Base-by-base conservation (phyloP, 2,797 vertebrate species). In the Pseudochaenichthys georgianus region DNA sequence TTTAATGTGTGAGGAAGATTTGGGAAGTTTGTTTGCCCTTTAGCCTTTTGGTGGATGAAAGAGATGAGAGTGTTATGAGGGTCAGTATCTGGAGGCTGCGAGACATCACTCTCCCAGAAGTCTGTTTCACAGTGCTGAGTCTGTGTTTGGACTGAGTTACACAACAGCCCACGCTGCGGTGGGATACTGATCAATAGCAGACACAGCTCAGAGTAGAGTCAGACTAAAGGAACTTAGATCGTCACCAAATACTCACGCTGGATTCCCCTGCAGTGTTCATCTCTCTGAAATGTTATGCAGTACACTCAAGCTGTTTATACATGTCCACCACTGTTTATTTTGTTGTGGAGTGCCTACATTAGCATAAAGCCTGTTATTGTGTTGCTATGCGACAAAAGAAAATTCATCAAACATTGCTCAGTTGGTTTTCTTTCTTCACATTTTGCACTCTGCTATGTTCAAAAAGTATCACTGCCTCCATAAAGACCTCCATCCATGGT, bases 101-200 rank as follows among this genome's bases (percentile, higher is more conserved):
- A 79, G 62, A 64, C 76, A 46, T 46, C 55, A 16, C 34, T 80
- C 17, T 17, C 59, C 77, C 62, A 78, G 55, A 86, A 77, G 54
- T 75, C 63, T 45, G 66, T 74, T 81, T 83, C 72, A 86, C 78
- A 85, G 76, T 57, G 41, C 45, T 65, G 41, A 68, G 46, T 72
- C 2, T 74, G 57, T 75, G 42, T 74, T 73, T 86, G 60, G 45
- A 69, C 68, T 70, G 72, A 67, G 63, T 84, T 84, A 76, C 83
- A 83, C 83, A 85, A 87, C 67, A 80, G 63, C 69, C 76, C 66
- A 64, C 13, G n/a, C 75, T 64, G 77, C 75, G 88, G 90, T 87
- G 80, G 81, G 64, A 76, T 63, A 73, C 77, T 91, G 89, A 93
- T 93, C 91, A 90, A 88, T 80, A 87, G 75, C 90, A 92, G 92